phyloP scores from a whole-genome alignment of 2,113 vertebrate species.

The Ellobius talpinus region DNA sequence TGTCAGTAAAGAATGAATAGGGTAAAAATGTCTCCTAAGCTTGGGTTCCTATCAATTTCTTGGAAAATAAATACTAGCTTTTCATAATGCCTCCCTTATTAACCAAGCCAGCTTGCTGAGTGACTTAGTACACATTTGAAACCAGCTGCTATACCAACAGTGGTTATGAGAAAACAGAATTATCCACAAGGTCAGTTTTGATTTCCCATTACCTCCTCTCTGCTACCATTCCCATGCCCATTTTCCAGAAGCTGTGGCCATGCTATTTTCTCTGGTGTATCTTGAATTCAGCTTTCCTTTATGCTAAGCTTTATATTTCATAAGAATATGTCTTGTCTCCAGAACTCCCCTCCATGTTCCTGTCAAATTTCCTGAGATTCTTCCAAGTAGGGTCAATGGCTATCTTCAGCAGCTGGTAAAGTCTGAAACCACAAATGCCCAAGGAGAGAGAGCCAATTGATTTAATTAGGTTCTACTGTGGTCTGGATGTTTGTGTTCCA shows the following conservation, averaged over 20 bases:
- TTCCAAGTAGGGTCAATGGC: neutral
- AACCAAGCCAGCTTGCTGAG: conserved; percentile 51
- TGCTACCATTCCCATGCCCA: neutral
- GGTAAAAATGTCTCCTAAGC: conserved; percentile 44
- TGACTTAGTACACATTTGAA: conserved; percentile 60
- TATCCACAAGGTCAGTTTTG: conserved; percentile 27
- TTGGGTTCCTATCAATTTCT: conserved; percentile 56
- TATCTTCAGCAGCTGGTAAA: conserved; percentile 35
- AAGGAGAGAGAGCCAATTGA: neutral
- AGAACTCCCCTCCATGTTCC: neutral
- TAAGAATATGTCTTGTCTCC: neutral
- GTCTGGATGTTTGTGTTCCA: neutral
- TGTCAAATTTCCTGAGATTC: conserved; percentile 54
- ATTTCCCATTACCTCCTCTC: conserved; percentile 54
- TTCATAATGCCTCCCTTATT: conserved; percentile 59
- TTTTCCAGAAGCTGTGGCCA: neutral
- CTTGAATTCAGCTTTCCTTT: conserved; percentile 38
- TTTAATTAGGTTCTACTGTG: neutral
- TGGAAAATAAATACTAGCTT: conserved; percentile 65
- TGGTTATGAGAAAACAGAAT: conserved; percentile 19
- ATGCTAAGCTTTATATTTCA: conserved; percentile 34
- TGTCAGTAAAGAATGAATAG: conserved; percentile 69
- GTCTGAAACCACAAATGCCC: neutral
- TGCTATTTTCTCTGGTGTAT: conserved; percentile 28
- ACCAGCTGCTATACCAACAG: neutral